phyloP scores from a whole-genome alignment of 1,140 invertebrate genomes.

The Hylaeus volcanicus region DNA sequence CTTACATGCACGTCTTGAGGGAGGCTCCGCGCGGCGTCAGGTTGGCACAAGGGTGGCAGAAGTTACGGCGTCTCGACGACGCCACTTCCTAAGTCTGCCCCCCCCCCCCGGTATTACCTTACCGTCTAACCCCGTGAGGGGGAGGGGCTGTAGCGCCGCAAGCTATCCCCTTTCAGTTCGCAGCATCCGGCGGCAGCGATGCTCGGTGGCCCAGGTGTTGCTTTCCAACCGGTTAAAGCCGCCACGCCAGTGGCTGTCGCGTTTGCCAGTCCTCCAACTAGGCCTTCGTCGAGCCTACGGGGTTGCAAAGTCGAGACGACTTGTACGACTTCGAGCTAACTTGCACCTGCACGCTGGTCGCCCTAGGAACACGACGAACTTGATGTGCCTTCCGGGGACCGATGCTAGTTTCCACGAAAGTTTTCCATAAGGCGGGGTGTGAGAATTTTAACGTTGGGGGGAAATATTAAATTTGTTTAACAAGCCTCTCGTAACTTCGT shows the following conservation, averaged over 20 bases:
- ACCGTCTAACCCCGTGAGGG: constrained; percentile 45
- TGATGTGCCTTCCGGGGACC: constrained; percentile 76
- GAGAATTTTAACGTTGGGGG: constrained; percentile 43
- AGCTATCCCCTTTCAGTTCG: constrained; percentile 46
- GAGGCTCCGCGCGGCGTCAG: constrained; percentile 66
- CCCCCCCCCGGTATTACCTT: constrained; percentile 56
- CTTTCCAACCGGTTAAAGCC: constrained; percentile 66
- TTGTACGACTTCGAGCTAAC: constrained; percentile 28
- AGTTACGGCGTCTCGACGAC: constrained; percentile 76
- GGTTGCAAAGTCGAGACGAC: constrained; percentile 33
- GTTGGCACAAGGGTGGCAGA: constrained; percentile 73
- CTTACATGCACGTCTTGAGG: constrained; percentile 71
- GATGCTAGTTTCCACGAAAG: constrained; percentile 73
- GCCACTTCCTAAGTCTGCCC: constrained; percentile 72
- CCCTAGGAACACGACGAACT: constrained; percentile 60
- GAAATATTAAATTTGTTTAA: constrained; percentile 78
- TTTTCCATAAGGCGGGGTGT: constrained; percentile 54
- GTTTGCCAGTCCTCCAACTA: not conserved
- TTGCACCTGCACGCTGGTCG: constrained; percentile 26
- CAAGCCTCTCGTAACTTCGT: constrained; percentile 60
- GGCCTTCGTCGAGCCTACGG: constrained; percentile 49
- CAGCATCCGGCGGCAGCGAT: constrained; percentile 25
- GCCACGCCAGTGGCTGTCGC: constrained; percentile 57
- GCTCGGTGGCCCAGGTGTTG: constrained; percentile 71
- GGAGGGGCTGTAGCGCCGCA: constrained; percentile 23